Conservation (phyloP, 2,113 vertebrate species). For the Cynocephalus volans region DNA sequence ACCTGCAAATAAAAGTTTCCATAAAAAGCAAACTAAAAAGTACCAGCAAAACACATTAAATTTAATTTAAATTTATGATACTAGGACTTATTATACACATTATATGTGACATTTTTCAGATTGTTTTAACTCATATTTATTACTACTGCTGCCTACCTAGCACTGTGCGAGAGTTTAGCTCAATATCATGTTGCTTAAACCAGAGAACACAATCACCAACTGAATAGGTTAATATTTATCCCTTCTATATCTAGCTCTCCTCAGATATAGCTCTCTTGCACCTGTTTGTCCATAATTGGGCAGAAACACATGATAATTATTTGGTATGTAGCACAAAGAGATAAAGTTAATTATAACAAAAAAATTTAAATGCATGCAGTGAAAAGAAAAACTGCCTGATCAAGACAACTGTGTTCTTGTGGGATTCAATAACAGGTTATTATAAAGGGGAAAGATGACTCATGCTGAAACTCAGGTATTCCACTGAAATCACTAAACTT, state of each 20-base stretch:
- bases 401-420: slow-evolving; percentile 54
- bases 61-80: slow-evolving; percentile 26
- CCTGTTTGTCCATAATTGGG: slow-evolving; percentile 67
- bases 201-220: background rate
- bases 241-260: slow-evolving; percentile 3
- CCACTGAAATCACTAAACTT: slow-evolving; percentile 20
- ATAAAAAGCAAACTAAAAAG: slow-evolving; percentile 20
- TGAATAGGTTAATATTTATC: background rate
- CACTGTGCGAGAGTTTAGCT: background rate
- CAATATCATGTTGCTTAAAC: background rate
- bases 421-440: slow-evolving; percentile 62
- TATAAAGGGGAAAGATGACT: slow-evolving; percentile 55
- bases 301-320: slow-evolving; percentile 57
- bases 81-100: background rate
- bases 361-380: background rate
- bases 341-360: slow-evolving; percentile 65
- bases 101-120: background rate
- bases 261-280: slow-evolving; percentile 61
- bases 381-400: slow-evolving; percentile 46
- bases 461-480: background rate
- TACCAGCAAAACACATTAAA: slow-evolving; percentile 1
- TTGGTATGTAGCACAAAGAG: slow-evolving; percentile 55
- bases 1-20: background rate
- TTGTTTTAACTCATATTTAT: background rate
- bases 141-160: background rate